Evolutionary conservation across 2,113 vertebrate species (phyloP).

Genomic region (Lophius piscatorius): DNA sequence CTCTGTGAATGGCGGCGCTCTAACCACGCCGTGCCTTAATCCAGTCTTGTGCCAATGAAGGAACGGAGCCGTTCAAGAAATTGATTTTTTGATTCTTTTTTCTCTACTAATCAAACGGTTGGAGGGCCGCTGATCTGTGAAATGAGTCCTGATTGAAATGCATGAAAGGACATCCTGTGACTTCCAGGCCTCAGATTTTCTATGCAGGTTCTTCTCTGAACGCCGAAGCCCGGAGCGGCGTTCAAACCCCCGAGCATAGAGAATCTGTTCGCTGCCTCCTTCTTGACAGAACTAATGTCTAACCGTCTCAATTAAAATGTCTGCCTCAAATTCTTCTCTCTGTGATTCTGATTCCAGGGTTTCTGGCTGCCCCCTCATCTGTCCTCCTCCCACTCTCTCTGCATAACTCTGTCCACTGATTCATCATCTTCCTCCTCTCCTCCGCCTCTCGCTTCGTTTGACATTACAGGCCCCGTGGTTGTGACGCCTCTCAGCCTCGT

Average conservation of each 20-base stretch:
- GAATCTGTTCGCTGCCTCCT: conserved; percentile 47
- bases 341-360: conserved; percentile 60
- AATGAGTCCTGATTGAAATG: conserved; percentile 34
- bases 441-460: conserved; percentile 50
- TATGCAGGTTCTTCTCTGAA: conserved; percentile 39
- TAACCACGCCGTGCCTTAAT: conserved; percentile 65
- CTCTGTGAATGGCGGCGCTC: conserved; percentile 58
- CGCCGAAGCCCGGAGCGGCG: too few species aligned
- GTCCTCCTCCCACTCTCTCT: conserved; percentile 37
- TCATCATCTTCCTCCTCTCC: conserved; percentile 40
- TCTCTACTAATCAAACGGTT: conserved; percentile 57
- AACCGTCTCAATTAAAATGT: conserved; percentile 16
- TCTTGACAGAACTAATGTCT: conserved; percentile 56
- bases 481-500: conserved; percentile 38
- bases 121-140: conserved; percentile 24
- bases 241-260: conserved; percentile 54
- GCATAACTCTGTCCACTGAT: conserved; percentile 50
- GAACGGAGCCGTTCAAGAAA: conserved; percentile 20
- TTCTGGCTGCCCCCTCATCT: conserved; percentile 48
- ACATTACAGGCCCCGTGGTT: conserved; percentile 49
- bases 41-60: conserved; percentile 49
- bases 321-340: conserved; percentile 23
- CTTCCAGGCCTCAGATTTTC: conserved; percentile 56
- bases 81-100: too few species aligned
- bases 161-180: conserved; percentile 51